Percentiles rank a stretch among this genome's conserved stretches.
phyloP scores from a whole-genome alignment of 1,140 invertebrate species.

The Mizuhopecten yessoensis region DNA sequence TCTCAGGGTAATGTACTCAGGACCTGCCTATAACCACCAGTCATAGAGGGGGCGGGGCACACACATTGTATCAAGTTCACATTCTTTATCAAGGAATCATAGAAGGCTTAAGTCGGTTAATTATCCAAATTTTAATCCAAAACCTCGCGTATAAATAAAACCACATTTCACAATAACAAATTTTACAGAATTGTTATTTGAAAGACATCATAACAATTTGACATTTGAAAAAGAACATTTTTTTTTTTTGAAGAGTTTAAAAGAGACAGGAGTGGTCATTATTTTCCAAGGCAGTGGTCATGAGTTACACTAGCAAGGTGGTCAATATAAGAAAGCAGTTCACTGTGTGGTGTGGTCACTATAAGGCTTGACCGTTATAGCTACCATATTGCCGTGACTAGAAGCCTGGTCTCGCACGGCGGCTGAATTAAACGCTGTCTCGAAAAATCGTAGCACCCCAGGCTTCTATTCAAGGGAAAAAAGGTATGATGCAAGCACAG shows the following conservation, averaged over 20 bases:
- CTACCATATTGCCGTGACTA: slow-evolving; percentile 23
- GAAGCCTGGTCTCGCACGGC: not conserved
- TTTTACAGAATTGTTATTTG: too few species aligned
- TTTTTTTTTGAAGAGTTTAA: too few species aligned
- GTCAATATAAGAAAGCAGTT: not conserved
- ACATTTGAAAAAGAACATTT: too few species aligned
- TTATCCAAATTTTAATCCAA: too few species aligned
- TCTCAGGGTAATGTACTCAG: not conserved
- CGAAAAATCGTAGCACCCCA: slow-evolving; percentile 18
- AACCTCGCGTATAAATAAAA: too few species aligned
- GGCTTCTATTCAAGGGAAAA: slow-evolving; percentile 28
- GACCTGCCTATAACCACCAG: not conserved
- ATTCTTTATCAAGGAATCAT: too few species aligned
- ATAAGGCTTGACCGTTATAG: slow-evolving; percentile 20
- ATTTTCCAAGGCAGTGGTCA: not conserved
- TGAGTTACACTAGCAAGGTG: not conserved
- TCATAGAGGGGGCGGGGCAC: not conserved
- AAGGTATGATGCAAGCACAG: not conserved
- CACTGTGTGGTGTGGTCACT: not conserved
- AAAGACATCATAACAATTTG: too few species aligned
- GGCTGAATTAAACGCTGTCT: slow-evolving; percentile 17
- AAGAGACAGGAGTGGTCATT: too few species aligned
- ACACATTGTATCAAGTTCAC: too few species aligned
- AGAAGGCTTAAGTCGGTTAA: too few species aligned
- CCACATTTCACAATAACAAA: too few species aligned